Evolutionary conservation across 2,797 vertebrate genomes (phyloP), one percentile per base, ranked within the genome.

Genomic region (Melanotaenia maccullochi): DNA sequence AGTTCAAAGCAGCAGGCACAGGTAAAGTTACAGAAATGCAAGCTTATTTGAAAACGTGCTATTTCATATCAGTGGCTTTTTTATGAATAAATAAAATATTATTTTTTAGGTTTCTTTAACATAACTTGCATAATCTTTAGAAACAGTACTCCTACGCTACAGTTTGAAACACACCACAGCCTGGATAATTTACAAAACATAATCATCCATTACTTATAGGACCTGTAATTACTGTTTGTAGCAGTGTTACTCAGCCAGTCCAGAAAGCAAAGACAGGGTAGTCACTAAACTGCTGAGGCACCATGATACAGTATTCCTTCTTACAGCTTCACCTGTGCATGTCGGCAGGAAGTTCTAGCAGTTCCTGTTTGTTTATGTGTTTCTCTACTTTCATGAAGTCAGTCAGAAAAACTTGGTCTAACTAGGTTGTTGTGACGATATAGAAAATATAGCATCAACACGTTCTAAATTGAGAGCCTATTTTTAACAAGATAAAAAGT

Each of bases 1-100:
- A 86, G 93, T 93, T 95, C 91, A 90, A 89, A 93, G 89, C 85
- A 86, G 89, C 74, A 83, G 83, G 83, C 84, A 87, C 92, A 95
- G 94, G 95, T 96, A 94, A 75, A 90, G 85, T 84, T 52, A 54
- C 20, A 61, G 68, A 69, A 77, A 71, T 35, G 42, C 20, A 12
- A 22, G 16, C 14, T 13, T 69, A 51, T 55, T 35, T 71, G 20
- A 61, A 55, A 62, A 9, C 7, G n/a, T 13, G 24, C 4, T 9
- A 38, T 33, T 52, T 28, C 28, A 57, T 24, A 32, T 24, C 38
- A 49, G 49, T 54, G 49, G 25, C 14, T 16, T 57, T 54, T 30
- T 33, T 52, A 14, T 55, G 14, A 57, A 51, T 22, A 32, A 60
- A n/a, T 6, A 49, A 2, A 22, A 51, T 3, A 9, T 51, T 49